These are phyloP conservation scores for Anarhynchus alexandrinus DNA, from an alignment of 2,113 vertebrate genomes.

Conservation along the genomic window DNA sequence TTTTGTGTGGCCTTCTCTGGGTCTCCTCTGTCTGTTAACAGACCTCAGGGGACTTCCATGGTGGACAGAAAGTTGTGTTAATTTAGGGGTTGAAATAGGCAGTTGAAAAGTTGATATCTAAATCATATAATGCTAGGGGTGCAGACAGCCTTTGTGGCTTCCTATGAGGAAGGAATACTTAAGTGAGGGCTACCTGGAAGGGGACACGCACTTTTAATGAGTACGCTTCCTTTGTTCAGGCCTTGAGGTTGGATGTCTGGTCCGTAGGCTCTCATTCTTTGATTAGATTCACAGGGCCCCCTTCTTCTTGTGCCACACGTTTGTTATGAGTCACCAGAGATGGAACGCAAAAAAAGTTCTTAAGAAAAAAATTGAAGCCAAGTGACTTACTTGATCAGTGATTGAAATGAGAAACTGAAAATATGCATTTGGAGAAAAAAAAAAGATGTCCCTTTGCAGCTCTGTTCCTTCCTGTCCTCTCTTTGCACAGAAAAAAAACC, in stretches of 20 bases:
- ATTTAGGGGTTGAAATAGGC: neutral
- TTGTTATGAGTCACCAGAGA: neutral
- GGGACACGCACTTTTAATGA: neutral
- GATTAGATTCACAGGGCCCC: neutral
- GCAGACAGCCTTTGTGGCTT: neutral
- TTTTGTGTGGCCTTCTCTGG: neutral
- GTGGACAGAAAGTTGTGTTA: neutral
- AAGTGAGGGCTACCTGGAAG: neutral
- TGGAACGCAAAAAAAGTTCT: neutral
- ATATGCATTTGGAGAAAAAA: neutral
- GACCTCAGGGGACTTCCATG: neutral
- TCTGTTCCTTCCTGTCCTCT: neutral
- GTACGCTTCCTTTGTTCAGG: neutral
- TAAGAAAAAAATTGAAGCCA: neutral
- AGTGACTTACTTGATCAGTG: neutral
- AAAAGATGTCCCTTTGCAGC: neutral
- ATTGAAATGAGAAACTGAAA: slow-evolving; percentile 16
- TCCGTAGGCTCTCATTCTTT: neutral
- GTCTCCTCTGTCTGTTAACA: neutral
- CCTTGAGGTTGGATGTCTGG: neutral
- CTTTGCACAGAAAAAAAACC: neutral
- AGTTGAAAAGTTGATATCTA: neutral
- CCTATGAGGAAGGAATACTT: neutral
- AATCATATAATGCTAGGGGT: neutral
- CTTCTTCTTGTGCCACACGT: neutral